These are phyloP conservation scores for Mus pahari DNA, from an alignment of 2,113 vertebrate genomes.

Conservation along the genomic window DNA sequence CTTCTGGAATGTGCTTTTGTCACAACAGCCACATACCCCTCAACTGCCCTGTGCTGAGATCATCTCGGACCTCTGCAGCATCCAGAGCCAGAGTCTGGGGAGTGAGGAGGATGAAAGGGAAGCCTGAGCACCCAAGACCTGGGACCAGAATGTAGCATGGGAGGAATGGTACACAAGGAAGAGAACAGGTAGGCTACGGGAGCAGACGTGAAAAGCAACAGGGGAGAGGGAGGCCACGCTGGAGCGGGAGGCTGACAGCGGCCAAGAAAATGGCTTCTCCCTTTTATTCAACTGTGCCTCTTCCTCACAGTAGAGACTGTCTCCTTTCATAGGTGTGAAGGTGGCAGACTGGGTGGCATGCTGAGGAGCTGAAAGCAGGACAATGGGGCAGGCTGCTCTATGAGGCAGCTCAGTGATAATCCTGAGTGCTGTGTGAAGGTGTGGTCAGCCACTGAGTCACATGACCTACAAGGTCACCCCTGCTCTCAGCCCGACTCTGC, in stretches of 20 bases:
- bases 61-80: neutral
- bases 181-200: neutral
- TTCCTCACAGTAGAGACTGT: neutral
- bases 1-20: accelerated
- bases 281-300: neutral
- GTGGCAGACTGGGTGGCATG: accelerated
- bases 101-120: neutral
- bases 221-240: neutral
- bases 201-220: neutral
- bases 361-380: neutral
- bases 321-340: neutral
- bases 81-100: neutral
- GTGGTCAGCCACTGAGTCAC: neutral
- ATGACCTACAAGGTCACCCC: neutral
- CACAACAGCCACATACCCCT: accelerated
- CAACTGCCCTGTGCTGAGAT: no score
- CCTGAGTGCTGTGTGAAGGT: neutral
- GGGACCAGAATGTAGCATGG: accelerated
- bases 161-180: no score
- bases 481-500: neutral
- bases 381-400: neutral
- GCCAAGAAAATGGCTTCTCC: neutral
- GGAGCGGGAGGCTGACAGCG: neutral
- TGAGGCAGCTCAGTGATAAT: neutral
- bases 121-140: neutral